These are phyloP conservation scores for Subacronicta megacephala DNA, from an alignment of 2,888 invertebrate species.

Conservation along the genomic window DNA sequence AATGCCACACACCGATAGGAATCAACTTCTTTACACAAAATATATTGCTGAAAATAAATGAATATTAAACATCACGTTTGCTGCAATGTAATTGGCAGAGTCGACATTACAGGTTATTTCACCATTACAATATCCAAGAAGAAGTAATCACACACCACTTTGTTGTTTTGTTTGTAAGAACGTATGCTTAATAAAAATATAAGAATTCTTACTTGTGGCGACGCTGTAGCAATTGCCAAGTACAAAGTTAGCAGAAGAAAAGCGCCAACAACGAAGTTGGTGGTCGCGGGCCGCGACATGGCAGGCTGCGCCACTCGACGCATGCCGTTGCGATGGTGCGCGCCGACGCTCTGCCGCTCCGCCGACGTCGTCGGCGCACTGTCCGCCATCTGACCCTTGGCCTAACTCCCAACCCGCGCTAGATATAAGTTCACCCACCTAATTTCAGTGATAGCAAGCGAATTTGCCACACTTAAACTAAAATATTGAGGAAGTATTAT, in stretches of 20 bases:
- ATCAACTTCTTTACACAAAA: slow-evolving; percentile 68
- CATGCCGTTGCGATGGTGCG: slow-evolving; percentile 79
- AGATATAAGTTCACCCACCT: slow-evolving; percentile 88
- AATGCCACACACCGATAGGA: slow-evolving; percentile 66
- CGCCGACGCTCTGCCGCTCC: slow-evolving; percentile 72
- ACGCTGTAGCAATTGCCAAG: slow-evolving; percentile 28
- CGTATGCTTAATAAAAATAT: slow-evolving; percentile 7
- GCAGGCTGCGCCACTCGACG: slow-evolving; percentile 64
- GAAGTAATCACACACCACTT: slow-evolving; percentile 14
- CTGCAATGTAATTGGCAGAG: slow-evolving; percentile 1
- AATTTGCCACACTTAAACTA: slow-evolving; percentile 71
- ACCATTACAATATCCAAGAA: slow-evolving; percentile 8
- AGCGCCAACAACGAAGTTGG: slow-evolving; percentile 17
- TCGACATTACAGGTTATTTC: neutral
- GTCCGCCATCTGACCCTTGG: slow-evolving; percentile 80
- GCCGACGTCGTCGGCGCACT: slow-evolving; percentile 65
- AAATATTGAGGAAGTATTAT: slow-evolving; percentile 72
- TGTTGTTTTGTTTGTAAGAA: neutral
- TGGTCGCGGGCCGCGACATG: slow-evolving; percentile 45
- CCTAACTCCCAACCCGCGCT: slow-evolving; percentile 77
- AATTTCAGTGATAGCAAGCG: slow-evolving; percentile 82
- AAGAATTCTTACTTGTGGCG: slow-evolving; percentile 56
- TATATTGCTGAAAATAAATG: slow-evolving; percentile 53
- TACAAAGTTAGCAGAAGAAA: slow-evolving; percentile 34
- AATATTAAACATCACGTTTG: slow-evolving; percentile 19